A percentile compares a stretch with the other conserved stretches of the same genome.
Conservation (phyloP, 2,888 invertebrate species). For the Agrilus mali region DNA sequence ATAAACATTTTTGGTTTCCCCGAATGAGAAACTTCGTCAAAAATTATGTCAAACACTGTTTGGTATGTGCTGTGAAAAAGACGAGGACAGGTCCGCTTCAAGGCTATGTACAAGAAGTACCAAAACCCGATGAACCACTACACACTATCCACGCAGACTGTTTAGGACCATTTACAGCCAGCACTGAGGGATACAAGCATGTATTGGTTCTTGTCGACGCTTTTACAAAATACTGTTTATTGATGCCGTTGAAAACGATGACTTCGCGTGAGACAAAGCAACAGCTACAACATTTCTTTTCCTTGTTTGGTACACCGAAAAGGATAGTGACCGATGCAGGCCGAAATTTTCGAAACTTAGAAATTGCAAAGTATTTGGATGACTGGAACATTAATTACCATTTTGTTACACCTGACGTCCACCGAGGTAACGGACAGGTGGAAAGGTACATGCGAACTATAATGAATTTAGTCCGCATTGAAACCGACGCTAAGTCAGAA, state of each 20-base stretch:
- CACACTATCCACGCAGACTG: slow-evolving; percentile 11
- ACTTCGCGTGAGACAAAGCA: slow-evolving; percentile 8
- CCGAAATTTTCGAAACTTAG: too few relatives aligned
- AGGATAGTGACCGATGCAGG: neutral
- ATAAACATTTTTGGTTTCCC: slow-evolving; percentile 8
- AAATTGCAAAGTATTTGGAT: too few relatives aligned
- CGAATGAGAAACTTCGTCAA: slow-evolving; percentile 15
- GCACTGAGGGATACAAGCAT: slow-evolving; percentile 6
- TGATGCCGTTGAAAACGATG: slow-evolving; percentile 11
- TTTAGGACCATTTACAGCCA: slow-evolving; percentile 8
- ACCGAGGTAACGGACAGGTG: slow-evolving; percentile 12
- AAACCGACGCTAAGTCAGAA: slow-evolving; percentile 1
- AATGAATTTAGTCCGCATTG: slow-evolving; percentile 5
- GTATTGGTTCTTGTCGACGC: slow-evolving; percentile 10
- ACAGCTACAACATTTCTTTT: neutral
- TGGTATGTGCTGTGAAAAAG: slow-evolving; percentile 17
- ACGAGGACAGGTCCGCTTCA: slow-evolving; percentile 14
- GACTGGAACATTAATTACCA: slow-evolving; percentile 5
- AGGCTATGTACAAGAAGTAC: slow-evolving; percentile 3
- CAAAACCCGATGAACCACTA: slow-evolving; percentile 7
- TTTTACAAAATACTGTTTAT: slow-evolving; percentile 11
- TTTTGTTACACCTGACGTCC: slow-evolving; percentile 11
- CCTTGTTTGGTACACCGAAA: slow-evolving; percentile 13
- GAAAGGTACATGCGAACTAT: neutral
- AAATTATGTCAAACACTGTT: slow-evolving; percentile 17